Evolutionary conservation across 2,113 vertebrate species (phyloP), one percentile per base, ranked within the genome.

Genomic region (Chloropsis hardwickii): DNA sequence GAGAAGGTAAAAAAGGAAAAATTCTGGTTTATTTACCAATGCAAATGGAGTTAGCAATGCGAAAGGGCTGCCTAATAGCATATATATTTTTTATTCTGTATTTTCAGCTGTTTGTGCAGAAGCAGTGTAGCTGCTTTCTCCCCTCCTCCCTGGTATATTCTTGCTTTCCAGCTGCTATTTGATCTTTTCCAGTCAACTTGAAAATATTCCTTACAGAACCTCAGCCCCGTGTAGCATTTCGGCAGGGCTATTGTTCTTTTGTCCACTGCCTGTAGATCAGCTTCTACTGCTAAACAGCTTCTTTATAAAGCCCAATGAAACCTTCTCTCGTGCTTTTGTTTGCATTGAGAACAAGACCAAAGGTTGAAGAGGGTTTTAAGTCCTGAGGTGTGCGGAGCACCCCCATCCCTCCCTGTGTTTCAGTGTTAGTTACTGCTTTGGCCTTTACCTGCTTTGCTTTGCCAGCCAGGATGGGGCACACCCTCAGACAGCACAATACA

Each of bases 401-500:
- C 67, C 15, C 27, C 27, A 12, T 53, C 69, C 54, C 23, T 25
- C 31, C 23, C 54, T 15, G 19, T 50, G 37, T 39, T 56, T 92
- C 4, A 0, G 62, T 83, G 48, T 91, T 76, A 24, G 71, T 95
- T 94, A 72, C 90, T 53, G 77, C 77, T 76, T 84, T 87, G 78
- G 53, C 61, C 40, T 91, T 88, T 88, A 83, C 67, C 81, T 92
- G 29, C 62, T 87, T 47, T 5, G 16, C 74, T 86, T 83, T 86
- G 82, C 87, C 81, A 88, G 73, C 42, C 94, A 85, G 89, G 70
- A 58, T 69, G 64, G 81, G 91, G 60, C 96, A 96, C 90, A 81
- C 94, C 92, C 90, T 96, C 64, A 62, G 31, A 33, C 54, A 91
- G 79, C 62, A 97, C 90, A 96, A 94, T 95, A 21, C 56, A 91